Evolutionary conservation across 2,888 invertebrate species (phyloP).

Genomic region (Artemia sp.): DNA sequence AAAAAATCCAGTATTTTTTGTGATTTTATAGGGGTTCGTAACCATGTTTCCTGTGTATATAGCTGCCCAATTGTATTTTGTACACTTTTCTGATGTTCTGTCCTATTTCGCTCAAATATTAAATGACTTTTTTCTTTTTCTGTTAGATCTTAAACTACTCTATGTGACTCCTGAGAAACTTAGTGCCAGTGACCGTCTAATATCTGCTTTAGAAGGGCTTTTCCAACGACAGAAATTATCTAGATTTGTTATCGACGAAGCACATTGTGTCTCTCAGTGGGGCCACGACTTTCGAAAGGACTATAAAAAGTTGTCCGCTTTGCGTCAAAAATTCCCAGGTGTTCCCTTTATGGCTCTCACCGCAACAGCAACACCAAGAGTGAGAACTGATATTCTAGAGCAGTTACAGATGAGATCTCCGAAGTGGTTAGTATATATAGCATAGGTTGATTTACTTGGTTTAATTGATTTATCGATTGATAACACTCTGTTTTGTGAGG

Average conservation of each 20-base stretch:
- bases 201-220: conserved; percentile 46
- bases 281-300: conserved; percentile 77
- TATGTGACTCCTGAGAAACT: conserved; percentile 97
- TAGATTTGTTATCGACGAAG: conserved; percentile 91
- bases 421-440: conserved; percentile 41
- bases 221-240: conserved; percentile 54
- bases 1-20: no score
- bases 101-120: no score
- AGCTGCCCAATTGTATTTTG: no score
- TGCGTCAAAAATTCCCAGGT: conserved; percentile 50
- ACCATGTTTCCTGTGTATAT: no score
- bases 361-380: conserved; percentile 86
- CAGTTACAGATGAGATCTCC: conserved; percentile 57
- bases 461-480: no score
- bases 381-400: conserved; percentile 68
- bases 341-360: conserved; percentile 75
- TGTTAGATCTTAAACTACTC: conserved; percentile 50
- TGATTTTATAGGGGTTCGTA: no score
- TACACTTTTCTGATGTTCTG: no score
- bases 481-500: no score
- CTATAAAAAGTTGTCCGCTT: conserved; percentile 59
- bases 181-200: conserved; percentile 56
- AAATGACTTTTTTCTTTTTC: conserved; percentile 18
- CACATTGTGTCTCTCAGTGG: conserved; percentile 97
- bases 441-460: no score